These are phyloP conservation scores for Aspidiotus destructor DNA, from an alignment of 2,888 invertebrate genomes.

Conservation along the genomic window DNA sequence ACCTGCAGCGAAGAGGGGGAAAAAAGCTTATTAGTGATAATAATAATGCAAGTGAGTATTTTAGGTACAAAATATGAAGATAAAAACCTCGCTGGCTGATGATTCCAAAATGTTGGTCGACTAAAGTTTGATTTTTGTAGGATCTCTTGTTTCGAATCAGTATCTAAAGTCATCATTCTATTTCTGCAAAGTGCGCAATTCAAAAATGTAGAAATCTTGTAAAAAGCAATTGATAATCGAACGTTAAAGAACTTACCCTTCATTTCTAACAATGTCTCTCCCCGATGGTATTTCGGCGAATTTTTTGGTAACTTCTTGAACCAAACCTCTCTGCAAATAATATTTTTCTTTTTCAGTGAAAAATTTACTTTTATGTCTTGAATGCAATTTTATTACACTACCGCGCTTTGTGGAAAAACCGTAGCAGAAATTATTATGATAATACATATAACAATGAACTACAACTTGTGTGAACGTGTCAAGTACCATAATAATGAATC, in stretches of 20 bases:
- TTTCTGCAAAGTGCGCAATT: conserved; percentile 7
- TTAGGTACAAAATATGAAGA: not conserved
- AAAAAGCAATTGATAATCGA: not conserved
- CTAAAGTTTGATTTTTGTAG: not conserved
- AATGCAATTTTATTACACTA: no score
- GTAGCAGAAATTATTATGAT: not conserved
- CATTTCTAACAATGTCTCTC: conserved; percentile 38
- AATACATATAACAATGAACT: no score
- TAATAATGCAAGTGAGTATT: not conserved
- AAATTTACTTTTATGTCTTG: no score
- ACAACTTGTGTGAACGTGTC: no score
- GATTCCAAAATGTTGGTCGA: conserved; percentile 20
- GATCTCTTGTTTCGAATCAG: conserved; percentile 14
- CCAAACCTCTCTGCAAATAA: conserved; percentile 38
- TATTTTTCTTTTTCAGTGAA: no score
- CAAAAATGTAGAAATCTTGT: no score
- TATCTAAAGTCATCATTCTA: conserved; percentile 20
- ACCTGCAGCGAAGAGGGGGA: conserved; percentile 9
- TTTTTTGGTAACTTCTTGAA: conserved; percentile 38
- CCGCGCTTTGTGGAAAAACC: not conserved
- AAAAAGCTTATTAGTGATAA: not conserved
- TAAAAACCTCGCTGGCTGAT: conserved; percentile 21
- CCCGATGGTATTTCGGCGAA: conserved; percentile 36
- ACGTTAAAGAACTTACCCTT: conserved; percentile 42
- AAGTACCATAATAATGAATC: no score